A percentile compares a stretch with the other conserved stretches of the same genome.
Conservation (phyloP, 2,113 vertebrate genomes). For the Rhinopithecus roxellana region DNA sequence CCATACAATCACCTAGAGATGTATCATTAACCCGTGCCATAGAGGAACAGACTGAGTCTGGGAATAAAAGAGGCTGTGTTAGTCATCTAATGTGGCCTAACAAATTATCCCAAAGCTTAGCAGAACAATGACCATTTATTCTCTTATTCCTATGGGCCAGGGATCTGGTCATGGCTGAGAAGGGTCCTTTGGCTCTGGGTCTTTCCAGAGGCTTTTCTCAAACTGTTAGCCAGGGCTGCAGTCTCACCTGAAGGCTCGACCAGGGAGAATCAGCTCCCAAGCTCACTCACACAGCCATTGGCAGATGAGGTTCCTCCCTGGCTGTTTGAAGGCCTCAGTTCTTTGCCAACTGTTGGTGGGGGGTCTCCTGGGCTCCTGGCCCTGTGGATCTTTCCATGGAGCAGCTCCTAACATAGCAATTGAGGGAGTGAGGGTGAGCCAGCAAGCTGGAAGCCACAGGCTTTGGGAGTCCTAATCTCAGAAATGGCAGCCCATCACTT, state of each 20-base stretch:
- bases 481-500: too few species aligned
- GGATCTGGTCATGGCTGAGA: background rate
- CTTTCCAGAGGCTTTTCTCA: background rate
- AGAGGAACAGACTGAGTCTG: background rate
- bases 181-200: background rate
- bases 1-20: background rate
- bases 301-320: background rate
- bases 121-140: background rate
- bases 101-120: background rate
- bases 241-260: background rate
- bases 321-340: background rate
- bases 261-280: fast-evolving
- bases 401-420: background rate
- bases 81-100: background rate
- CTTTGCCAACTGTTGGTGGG: background rate
- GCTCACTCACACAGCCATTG: background rate
- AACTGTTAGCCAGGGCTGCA: background rate
- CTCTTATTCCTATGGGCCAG: background rate
- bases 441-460: background rate
- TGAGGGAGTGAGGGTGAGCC: background rate
- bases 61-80: background rate
- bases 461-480: background rate
- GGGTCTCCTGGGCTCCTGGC: background rate
- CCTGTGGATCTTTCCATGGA: background rate
- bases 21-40: background rate